phyloP scores from a whole-genome alignment of 1,140 invertebrate species.

The Oedothorax gibbosus region DNA sequence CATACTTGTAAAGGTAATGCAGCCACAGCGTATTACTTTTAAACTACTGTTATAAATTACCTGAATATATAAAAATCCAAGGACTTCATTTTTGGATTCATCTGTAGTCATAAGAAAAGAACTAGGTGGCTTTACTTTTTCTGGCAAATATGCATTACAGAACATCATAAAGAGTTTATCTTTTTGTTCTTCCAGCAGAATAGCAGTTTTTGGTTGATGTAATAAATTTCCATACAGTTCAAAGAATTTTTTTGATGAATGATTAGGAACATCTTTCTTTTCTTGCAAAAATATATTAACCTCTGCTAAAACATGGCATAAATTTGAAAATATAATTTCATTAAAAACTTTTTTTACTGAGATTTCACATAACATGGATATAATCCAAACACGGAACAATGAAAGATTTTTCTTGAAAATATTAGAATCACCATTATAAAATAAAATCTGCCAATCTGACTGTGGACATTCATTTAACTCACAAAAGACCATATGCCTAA shows the following conservation, averaged over 20 bases:
- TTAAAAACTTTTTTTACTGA: neutral
- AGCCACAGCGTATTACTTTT: too few species aligned
- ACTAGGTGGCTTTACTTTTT: neutral
- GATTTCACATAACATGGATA: constrained; percentile 1
- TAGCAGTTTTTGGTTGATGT: neutral
- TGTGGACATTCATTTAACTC: neutral
- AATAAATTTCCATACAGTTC: constrained; percentile 6
- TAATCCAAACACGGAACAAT: constrained; percentile 17
- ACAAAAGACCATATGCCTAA: neutral
- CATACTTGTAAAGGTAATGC: too few species aligned
- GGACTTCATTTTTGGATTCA: neutral
- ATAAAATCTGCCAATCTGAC: neutral
- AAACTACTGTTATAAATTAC: neutral
- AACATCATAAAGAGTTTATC: constrained; percentile 1
- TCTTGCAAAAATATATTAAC: neutral
- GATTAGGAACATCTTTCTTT: neutral
- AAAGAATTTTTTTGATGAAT: neutral
- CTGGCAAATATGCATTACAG: neutral
- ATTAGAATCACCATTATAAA: constrained; percentile 4
- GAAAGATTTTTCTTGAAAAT: constrained; percentile 29
- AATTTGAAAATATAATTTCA: neutral
- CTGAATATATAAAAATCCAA: constrained; percentile 40
- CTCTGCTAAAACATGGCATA: neutral
- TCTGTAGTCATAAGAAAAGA: neutral
- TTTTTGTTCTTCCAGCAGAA: neutral